Conservation (phyloP, 1,140 invertebrate genomes). For the Latrodectus geometricus region DNA sequence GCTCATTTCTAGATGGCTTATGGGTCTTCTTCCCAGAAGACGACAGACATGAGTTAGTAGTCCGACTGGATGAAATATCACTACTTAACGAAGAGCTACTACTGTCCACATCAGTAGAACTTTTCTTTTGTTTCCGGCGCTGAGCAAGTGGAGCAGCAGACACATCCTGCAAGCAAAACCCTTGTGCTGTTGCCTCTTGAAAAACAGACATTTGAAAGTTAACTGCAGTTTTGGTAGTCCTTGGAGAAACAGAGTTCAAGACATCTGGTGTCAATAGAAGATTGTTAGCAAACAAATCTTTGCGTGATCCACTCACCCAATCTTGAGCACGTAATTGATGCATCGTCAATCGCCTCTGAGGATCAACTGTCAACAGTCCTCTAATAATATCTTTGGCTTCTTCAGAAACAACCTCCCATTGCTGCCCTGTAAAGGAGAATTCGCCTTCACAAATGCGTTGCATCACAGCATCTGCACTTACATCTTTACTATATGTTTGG, state of each 20-base stretch:
- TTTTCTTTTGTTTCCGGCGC: conserved; percentile 77
- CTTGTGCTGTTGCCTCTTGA: conserved; percentile 77
- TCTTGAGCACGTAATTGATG: conserved; percentile 75
- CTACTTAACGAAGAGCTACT: conserved; percentile 41
- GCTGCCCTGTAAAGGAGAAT: conserved; percentile 78
- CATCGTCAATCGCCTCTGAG: conserved; percentile 79
- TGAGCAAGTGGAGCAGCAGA: conserved; percentile 79
- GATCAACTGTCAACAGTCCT: conserved; percentile 83
- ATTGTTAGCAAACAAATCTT: conserved; percentile 68
- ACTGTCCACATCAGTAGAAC: conserved; percentile 69
- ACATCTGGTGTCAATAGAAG: conserved; percentile 76
- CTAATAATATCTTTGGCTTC: conserved; percentile 82
- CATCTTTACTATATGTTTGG: conserved; percentile 77
- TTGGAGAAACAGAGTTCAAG: conserved; percentile 66
- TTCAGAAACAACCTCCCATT: conserved; percentile 80
- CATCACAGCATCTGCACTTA: conserved; percentile 81
- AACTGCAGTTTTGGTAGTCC: conserved; percentile 70
- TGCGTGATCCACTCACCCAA: conserved; percentile 74
- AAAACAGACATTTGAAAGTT: conserved; percentile 78
- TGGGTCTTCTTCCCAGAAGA: conserved; percentile 16
- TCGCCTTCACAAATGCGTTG: conserved; percentile 82
- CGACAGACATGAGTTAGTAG: conserved; percentile 33
- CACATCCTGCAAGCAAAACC: conserved; percentile 80
- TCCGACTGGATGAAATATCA: conserved; percentile 14
- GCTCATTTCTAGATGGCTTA: neutral